Conservation (phyloP, 2,797 vertebrate genomes). For the Neopelma chrysocephalum region DNA sequence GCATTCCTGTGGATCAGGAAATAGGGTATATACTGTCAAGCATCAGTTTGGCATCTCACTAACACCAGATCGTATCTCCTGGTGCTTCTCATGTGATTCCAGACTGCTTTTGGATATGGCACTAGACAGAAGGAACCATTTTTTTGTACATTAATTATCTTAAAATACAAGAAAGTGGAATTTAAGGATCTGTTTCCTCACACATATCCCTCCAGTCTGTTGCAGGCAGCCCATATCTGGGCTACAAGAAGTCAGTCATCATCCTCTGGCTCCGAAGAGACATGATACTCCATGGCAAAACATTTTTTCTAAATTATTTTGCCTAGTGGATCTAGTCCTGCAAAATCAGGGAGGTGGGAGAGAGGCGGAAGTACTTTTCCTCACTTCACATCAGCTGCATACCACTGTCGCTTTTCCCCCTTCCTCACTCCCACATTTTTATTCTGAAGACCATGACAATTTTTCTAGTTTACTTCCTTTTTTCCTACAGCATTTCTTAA, state of each 20-base stretch:
- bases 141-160: not conserved
- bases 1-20: not conserved
- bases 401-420: not conserved
- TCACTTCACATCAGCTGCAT: not conserved
- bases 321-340: not conserved
- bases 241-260: not conserved
- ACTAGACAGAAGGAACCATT: not conserved
- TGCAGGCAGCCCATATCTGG: not conserved
- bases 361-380: not conserved
- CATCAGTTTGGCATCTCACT: not conserved
- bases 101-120: not conserved
- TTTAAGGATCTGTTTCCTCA: not conserved
- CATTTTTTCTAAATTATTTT: not conserved
- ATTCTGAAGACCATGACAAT: not conserved
- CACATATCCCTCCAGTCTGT: not conserved
- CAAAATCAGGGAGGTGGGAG: not conserved
- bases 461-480: not conserved
- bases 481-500: not conserved
- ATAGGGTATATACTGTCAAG: fast-evolving
- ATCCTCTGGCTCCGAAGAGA: not conserved
- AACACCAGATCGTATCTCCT: not conserved
- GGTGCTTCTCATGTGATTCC: not conserved
- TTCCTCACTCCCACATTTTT: not conserved
- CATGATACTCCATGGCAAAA: not conserved
- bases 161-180: not conserved